Evolutionary conservation across 2,113 vertebrate genomes (phyloP).

Genomic region (Actenoides lindsayi): DNA sequence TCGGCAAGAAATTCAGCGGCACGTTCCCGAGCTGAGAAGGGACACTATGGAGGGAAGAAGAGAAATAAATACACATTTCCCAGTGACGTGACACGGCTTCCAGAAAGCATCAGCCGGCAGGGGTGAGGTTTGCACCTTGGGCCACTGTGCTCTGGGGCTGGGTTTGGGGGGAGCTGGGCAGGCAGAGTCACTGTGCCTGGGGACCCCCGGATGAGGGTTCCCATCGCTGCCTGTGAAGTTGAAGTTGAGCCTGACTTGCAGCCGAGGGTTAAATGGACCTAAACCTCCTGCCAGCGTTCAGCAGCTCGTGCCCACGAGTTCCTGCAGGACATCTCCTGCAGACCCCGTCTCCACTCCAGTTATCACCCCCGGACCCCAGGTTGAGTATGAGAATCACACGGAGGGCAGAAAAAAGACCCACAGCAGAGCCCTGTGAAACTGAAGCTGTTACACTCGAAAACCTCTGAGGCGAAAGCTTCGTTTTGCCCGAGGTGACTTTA

Average conservation of each 20-base stretch:
- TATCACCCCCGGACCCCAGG: rapidly evolving
- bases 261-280: not conserved
- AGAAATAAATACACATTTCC: slow-evolving; percentile 54
- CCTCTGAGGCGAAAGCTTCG: not conserved
- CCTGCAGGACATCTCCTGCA: not conserved
- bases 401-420: not conserved
- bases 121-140: not conserved
- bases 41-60: not conserved
- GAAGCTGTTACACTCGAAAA: not conserved
- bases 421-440: not conserved
- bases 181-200: not conserved
- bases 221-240: rapidly evolving
- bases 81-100: not conserved
- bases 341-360: not conserved
- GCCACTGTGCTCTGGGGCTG: rapidly evolving
- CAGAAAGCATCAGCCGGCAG: slow-evolving; percentile 4
- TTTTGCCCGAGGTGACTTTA: not conserved
- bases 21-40: slow-evolving; percentile 25
- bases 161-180: not conserved
- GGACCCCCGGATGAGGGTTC: not conserved
- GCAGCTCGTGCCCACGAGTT: not conserved
- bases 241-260: not conserved
- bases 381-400: rapidly evolving
- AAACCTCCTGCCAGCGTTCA: not conserved
- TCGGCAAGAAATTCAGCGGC: slow-evolving; percentile 19